These are phyloP conservation scores for Drosophila littoralis DNA, from an alignment of 1,140 invertebrate genomes.

Conservation along the genomic window DNA sequence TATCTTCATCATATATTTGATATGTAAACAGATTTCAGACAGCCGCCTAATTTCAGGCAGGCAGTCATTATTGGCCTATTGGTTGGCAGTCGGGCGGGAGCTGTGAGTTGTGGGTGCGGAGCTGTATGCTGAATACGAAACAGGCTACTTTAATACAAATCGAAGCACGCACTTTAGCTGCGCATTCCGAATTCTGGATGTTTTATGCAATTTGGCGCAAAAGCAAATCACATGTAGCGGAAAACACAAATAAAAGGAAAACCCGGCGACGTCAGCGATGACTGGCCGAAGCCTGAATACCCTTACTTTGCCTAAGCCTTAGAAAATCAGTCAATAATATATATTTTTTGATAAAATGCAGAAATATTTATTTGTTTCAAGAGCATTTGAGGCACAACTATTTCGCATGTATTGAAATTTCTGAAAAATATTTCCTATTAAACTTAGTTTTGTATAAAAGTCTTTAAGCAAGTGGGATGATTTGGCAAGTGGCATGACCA, in stretches of 20 bases:
- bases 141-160: constrained; percentile 58
- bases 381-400: too few relatives aligned
- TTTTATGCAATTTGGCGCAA: constrained; percentile 75
- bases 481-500: neutral
- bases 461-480: too few relatives aligned
- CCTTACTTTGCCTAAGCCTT: too few relatives aligned
- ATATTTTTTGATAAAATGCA: too few relatives aligned
- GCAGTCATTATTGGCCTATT: constrained; percentile 69
- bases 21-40: constrained; percentile 54
- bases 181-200: constrained; percentile 56
- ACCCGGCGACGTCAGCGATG: too few relatives aligned
- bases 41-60: constrained; percentile 68
- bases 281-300: neutral
- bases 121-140: constrained; percentile 51
- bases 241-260: constrained; percentile 14
- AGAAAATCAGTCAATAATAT: too few relatives aligned
- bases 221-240: constrained; percentile 69
- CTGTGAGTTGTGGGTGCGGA: constrained; percentile 21
- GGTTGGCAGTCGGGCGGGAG: neutral
- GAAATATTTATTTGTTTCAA: too few relatives aligned
- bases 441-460: too few relatives aligned
- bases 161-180: constrained; percentile 45
- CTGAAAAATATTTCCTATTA: too few relatives aligned
- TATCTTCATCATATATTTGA: constrained; percentile 16
- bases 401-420: too few relatives aligned